A percentile compares a stretch with the other conserved stretches of the same genome.
These are phyloP conservation scores for Tokudaia muenninki DNA, from an alignment of 2,797 vertebrate genomes.

Conservation along the genomic window DNA sequence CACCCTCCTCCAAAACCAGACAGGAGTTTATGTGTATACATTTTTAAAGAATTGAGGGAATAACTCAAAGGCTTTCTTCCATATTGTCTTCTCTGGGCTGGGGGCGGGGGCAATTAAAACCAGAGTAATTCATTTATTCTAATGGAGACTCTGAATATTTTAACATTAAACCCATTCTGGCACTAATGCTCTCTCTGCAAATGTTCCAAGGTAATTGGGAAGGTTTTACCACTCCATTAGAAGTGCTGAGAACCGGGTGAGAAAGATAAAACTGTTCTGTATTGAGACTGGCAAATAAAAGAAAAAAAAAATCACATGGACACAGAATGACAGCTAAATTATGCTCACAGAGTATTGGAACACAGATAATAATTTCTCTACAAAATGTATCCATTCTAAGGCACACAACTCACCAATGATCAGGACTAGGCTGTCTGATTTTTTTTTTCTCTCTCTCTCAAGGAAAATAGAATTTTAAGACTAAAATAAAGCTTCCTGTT, in stretches of 20 bases:
- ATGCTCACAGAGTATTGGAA: neutral
- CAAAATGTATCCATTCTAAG: neutral
- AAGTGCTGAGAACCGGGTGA: constrained; percentile 70
- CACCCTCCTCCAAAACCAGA: neutral
- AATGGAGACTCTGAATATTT: constrained; percentile 70
- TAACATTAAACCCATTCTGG: constrained; percentile 61
- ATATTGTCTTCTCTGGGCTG: constrained; percentile 53
- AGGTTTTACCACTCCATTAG: constrained; percentile 69
- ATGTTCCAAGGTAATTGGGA: constrained; percentile 71
- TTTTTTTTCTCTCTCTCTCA: neutral
- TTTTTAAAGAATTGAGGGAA: constrained; percentile 75
- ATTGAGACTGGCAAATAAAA: neutral
- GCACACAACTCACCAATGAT: neutral
- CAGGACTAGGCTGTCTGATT: neutral
- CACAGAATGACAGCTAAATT: constrained; percentile 45
- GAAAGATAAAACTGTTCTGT: constrained; percentile 59
- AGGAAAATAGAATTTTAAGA: constrained; percentile 12
- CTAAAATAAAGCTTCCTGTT: constrained; percentile 11
- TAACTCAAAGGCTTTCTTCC: constrained; percentile 67
- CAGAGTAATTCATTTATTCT: constrained; percentile 70
- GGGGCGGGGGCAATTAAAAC: constrained; percentile 71
- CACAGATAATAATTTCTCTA: neutral
- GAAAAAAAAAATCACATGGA: constrained; percentile 37
- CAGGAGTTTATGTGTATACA: constrained; percentile 49
- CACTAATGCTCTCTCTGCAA: constrained; percentile 69